Conservation (phyloP, 2,113 vertebrate genomes). For the Cyanoramphus novaezelandiae region DNA sequence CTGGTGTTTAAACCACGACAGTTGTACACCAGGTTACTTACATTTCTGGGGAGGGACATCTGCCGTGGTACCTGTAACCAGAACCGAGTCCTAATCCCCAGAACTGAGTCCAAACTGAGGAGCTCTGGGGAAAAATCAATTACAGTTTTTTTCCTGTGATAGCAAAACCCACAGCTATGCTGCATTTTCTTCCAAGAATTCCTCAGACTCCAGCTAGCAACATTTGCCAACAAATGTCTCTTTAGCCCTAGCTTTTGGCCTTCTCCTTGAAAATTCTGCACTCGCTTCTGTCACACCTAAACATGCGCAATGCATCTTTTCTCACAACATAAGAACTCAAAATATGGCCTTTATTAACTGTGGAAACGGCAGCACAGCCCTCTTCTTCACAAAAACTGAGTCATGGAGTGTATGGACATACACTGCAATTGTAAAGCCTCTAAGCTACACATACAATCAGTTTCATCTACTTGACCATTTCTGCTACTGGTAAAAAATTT, state of each 20-base stretch:
- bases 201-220: neutral
- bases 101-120: neutral
- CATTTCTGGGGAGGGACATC: neutral
- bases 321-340: neutral
- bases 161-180: neutral
- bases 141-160: neutral
- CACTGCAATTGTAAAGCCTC: neutral
- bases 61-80: rapidly evolving
- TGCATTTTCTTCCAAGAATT: neutral
- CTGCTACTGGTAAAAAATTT: neutral
- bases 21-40: neutral
- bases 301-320: rapidly evolving
- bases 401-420: neutral
- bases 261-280: neutral
- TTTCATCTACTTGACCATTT: neutral
- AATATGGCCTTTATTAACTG: neutral
- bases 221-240: neutral
- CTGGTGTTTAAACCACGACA: neutral
- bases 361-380: neutral
- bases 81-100: neutral
- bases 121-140: neutral
- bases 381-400: neutral
- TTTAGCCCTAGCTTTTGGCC: neutral
- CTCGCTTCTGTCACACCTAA: neutral
- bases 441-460: neutral